Evolutionary conservation across 2,113 vertebrate genomes (phyloP), one percentile per base, ranked within the genome.

Genomic region (Nothoprocta pentlandii): DNA sequence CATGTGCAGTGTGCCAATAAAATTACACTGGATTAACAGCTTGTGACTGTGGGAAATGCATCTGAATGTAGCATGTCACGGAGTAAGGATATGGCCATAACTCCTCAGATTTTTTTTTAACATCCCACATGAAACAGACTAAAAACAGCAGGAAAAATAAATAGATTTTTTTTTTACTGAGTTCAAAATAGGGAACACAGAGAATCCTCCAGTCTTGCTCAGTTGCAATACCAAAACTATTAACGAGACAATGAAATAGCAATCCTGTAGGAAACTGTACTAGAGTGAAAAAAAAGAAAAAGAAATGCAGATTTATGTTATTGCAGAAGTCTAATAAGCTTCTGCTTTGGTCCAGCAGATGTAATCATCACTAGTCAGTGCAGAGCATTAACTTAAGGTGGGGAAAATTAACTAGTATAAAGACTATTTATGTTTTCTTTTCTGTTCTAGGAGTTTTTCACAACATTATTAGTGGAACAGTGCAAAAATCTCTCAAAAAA

Each of bases 351-450:
- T 46, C 47, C 64, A 54, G 14, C 34, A 79, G 42, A 75, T 42
- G 19, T 36, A 78, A 88, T 47, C 51, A 75, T 58, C 46, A 26
- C 19, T 26, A 76, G 16, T 36, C 47, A 69, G 16, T 28, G 34
- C 16, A 69, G 32, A 90, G 82, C 28, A 44, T 1, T 71, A 61
- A 71, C 54, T 75, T n/a, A 26, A 56, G 36, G 39, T 44, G 79
- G 17, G 5, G 14, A 36, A 82, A 64, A 0, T 0, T 49, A 26
- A 5, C 21, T 32, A 2, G 0, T n/a, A 51, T 11, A 12, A 39
- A 3, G 19, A 66, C 51, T 51, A 87, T 58, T 87, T 93, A 71
- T 47, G 32, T 13, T 42, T 6, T 64, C 26, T 69, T 71, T 39
- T 82, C 42, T 82, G 76, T 68, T 64, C 9, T 63, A 53, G 16